Percentiles rank a stretch among this genome's conserved stretches.
These are phyloP conservation scores for Sarotherodon lohbergeri DNA, from an alignment of 2,113 vertebrate genomes.

Conservation along the genomic window DNA sequence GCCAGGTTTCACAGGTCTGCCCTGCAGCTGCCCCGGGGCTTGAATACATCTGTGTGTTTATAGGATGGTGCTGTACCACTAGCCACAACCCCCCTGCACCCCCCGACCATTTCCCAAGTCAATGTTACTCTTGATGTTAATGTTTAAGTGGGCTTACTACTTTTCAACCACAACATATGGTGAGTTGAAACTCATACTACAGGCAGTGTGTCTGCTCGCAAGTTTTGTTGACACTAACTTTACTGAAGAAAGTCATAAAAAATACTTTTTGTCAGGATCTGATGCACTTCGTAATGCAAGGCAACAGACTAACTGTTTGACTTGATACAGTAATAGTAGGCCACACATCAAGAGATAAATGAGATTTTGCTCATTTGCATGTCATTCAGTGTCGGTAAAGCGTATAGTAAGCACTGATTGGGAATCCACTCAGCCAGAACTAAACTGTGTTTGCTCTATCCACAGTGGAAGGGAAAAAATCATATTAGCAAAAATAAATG, in stretches of 20 bases:
- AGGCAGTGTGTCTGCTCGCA: not conserved
- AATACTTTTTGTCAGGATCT: not conserved
- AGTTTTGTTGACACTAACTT: not conserved
- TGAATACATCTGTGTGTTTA: constrained; percentile 72
- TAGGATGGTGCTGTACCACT: constrained; percentile 21
- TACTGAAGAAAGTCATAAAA: not conserved
- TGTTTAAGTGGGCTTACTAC: constrained; percentile 21
- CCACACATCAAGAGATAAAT: constrained; percentile 7
- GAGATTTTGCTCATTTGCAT: constrained; percentile 40
- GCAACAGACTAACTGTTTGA: not conserved
- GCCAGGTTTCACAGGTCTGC: constrained; percentile 70
- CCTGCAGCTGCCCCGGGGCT: constrained; percentile 71
- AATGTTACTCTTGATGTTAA: constrained; percentile 3
- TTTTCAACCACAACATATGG: not conserved
- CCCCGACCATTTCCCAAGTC: not conserved
- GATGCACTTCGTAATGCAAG: not conserved
- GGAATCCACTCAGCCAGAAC: constrained; percentile 57
- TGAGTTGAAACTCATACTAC: not conserved
- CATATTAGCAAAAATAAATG: constrained; percentile 99
- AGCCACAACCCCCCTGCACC: constrained; percentile 19
- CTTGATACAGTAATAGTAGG: not conserved
- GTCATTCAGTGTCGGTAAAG: constrained; percentile 18
- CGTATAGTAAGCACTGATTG: constrained; percentile 39
- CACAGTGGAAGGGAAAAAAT: constrained; percentile 70
- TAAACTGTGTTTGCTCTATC: constrained; percentile 70